phyloP scores from a whole-genome alignment of 2,113 vertebrate genomes.

The Thalassoma bifasciatum region DNA sequence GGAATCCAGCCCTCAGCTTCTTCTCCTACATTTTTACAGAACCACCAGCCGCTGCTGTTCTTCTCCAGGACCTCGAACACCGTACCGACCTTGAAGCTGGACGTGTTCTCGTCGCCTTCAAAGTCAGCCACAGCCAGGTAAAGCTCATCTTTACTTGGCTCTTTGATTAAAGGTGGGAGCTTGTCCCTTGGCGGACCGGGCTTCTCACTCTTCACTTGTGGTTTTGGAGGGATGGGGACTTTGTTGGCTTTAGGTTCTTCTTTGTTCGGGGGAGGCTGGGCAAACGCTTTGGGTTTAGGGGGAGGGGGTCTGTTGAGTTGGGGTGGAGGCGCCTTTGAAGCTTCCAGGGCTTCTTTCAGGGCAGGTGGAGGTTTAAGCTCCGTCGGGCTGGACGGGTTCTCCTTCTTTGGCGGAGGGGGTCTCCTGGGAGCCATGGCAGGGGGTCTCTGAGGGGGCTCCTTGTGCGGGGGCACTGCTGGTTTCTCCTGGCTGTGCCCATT shows the following conservation, averaged over 20 bases:
- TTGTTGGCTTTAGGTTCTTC: slow-evolving; percentile 88
- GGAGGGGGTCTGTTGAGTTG: slow-evolving; percentile 89
- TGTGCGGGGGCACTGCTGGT: slow-evolving; percentile 70
- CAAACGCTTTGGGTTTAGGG: slow-evolving; percentile 90
- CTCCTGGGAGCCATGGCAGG: slow-evolving; percentile 87
- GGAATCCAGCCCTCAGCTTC: slow-evolving; percentile 96
- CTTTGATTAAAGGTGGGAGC: slow-evolving; percentile 76
- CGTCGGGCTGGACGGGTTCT: slow-evolving; percentile 62
- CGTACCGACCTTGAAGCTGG: slow-evolving; percentile 94
- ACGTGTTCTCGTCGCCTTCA: slow-evolving; percentile 93
- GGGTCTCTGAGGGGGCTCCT: slow-evolving; percentile 86
- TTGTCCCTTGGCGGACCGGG: slow-evolving; percentile 83
- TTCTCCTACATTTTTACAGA: slow-evolving; percentile 92
- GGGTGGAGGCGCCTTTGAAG: slow-evolving; percentile 45
- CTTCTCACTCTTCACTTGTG: slow-evolving; percentile 84
- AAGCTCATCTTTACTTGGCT: slow-evolving; percentile 86
- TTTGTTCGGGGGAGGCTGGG: slow-evolving; percentile 51
- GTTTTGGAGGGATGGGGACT: slow-evolving; percentile 82
- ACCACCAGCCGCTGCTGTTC: slow-evolving; percentile 96
- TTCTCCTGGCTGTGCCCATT: slow-evolving; percentile 81
- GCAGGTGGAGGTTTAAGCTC: slow-evolving; percentile 78
- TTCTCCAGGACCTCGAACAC: slow-evolving; percentile 95
- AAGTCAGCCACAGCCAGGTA: slow-evolving; percentile 96
- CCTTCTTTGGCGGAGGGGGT: slow-evolving; percentile 95
- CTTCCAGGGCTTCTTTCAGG: slow-evolving; percentile 80